Evolutionary conservation across 2,888 invertebrate species (phyloP).

Genomic region (Leucozona laternaria): DNA sequence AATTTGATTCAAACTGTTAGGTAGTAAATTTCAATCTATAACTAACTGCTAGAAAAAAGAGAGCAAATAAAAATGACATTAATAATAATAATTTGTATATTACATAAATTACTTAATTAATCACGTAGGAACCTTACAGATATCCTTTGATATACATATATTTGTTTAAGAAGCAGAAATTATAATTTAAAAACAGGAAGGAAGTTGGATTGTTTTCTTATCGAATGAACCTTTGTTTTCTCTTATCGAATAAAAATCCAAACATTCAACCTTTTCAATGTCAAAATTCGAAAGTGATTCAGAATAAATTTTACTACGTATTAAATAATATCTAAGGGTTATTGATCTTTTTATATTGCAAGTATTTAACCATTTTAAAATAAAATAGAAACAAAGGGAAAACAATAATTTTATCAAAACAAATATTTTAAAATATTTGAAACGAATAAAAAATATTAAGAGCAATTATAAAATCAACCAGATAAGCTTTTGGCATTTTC

Average conservation of each 20-base stretch:
- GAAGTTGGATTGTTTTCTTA: neutral
- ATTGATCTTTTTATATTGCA: neutral
- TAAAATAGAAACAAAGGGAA: neutral
- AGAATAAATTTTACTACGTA: neutral
- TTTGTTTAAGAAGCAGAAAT: neutral
- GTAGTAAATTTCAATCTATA: too few relatives aligned
- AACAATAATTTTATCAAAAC: too few relatives aligned
- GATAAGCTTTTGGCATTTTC: neutral
- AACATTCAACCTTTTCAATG: neutral
- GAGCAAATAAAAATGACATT: neutral
- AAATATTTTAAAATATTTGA: neutral
- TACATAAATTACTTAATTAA: neutral
- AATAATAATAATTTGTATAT: neutral
- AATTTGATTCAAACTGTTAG: too few relatives aligned
- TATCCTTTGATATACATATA: neutral
- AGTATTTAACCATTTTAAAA: neutral
- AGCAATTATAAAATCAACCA: neutral
- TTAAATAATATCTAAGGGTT: neutral
- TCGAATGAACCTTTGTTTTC: neutral
- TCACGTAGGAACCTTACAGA: neutral
- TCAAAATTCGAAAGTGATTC: neutral
- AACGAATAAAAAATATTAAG: neutral
- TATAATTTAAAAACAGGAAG: neutral
- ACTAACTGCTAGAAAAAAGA: neutral
- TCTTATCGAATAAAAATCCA: neutral